A percentile compares a stretch with the other conserved stretches of the same genome.
Conservation (phyloP, 2,113 vertebrate genomes). For the Vireo altiloquus region DNA sequence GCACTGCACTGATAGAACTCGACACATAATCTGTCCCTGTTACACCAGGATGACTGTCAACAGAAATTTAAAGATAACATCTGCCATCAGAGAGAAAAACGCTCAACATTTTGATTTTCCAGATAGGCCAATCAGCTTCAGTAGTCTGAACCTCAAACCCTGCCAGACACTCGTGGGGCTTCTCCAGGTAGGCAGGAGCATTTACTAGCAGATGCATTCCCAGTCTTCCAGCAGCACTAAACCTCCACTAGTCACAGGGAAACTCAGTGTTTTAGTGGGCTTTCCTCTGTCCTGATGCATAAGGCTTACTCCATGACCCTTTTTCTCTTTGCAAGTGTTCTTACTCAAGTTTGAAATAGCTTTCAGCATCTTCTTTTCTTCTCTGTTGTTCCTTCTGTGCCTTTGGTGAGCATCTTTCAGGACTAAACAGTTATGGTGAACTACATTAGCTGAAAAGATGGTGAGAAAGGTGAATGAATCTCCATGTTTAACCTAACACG, state of each 20-base stretch:
- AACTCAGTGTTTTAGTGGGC: not conserved
- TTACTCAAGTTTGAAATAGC: not conserved
- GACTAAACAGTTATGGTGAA: not conserved
- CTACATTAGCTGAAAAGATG: not conserved
- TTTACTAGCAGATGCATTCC: not conserved
- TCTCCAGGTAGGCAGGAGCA: not conserved
- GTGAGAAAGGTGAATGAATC: not conserved
- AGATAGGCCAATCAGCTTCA: not conserved
- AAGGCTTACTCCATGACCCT: not conserved
- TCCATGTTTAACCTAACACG: not conserved
- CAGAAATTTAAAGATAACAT: not conserved
- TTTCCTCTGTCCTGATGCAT: not conserved
- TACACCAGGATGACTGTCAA: not conserved
- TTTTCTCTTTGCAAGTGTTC: not conserved
- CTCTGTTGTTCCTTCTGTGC: not conserved
- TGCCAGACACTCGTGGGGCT: accelerated
- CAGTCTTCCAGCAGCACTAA: not conserved
- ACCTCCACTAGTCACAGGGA: not conserved
- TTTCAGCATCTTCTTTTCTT: not conserved
- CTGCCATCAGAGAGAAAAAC: not conserved
- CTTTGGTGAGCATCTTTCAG: not conserved
- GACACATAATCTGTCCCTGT: not conserved
- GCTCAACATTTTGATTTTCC: not conserved
- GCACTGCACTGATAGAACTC: not conserved
- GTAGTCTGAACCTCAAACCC: not conserved